Conservation (phyloP, 2,797 vertebrate genomes). For the Tarsius wallacei region DNA sequence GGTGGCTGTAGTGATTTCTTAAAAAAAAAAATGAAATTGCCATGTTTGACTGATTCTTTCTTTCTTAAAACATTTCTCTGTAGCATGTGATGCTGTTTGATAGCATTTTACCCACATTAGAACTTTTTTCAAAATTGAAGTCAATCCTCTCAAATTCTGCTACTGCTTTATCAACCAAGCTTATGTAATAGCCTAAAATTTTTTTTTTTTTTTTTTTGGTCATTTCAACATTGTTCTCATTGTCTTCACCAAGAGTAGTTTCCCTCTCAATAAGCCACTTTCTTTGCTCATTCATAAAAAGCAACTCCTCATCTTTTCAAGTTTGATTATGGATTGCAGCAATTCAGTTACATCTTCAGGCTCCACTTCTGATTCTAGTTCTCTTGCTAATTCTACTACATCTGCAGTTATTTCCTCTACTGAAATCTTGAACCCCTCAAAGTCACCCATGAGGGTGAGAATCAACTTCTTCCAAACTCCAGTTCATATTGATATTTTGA, state of each 20-base stretch:
- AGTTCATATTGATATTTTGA: neutral
- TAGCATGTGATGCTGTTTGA: neutral
- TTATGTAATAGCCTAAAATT: neutral
- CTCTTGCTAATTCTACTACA: neutral
- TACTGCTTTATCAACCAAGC: no score
- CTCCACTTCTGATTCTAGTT: neutral
- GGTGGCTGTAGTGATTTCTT: neutral
- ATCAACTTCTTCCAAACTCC: neutral
- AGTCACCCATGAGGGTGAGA: neutral
- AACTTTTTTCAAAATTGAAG: neutral
- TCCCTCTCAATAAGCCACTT: neutral
- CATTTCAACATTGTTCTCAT: neutral
- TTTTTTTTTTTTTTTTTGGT: neutral
- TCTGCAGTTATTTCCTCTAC: neutral
- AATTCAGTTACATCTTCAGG: neutral
- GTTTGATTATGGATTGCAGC: neutral
- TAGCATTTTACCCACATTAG: neutral
- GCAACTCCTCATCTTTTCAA: neutral
- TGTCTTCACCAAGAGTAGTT: neutral
- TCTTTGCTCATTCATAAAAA: neutral
- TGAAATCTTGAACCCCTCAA: neutral
- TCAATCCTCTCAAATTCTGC: neutral
- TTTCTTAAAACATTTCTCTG: neutral
- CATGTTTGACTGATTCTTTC: neutral
- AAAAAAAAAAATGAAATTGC: neutral